Base-by-base conservation (phyloP, 2,797 vertebrate species). In the Urosaurus nigricauda region DNA sequence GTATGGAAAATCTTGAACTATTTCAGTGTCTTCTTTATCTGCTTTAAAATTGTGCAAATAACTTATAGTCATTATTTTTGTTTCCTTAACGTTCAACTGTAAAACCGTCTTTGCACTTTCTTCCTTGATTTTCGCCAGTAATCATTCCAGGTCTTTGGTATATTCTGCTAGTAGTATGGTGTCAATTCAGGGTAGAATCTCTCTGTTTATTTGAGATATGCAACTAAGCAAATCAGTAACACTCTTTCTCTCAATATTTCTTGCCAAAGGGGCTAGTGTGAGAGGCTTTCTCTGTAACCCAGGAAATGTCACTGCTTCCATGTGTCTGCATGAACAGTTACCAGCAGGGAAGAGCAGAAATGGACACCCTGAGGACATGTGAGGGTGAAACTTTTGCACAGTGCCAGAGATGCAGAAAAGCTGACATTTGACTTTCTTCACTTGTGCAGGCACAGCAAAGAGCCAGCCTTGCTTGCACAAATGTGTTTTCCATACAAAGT, bases 171-270 rank as follows among this genome's bases (percentile, higher is more conserved):
- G 47, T 51, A 51, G 47, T 9, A 9, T 51, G 9, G 47, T 51
- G 47, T 51, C 47, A 0, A 1, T 73, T 1, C 4, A 16, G 32
- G 19, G n/a, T 24, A 32, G 79, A n/a, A 17, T 8, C 29, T n/a
- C 17, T 40, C 56, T 37, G 13, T n/a, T 51, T 6, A 3, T 47
- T 71, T 43, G 51, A n/a, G 53, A 51, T 43, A 29, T 35, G 81
- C 6, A 17, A 1, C 24, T 26, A 7, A 73, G 60, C 5, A 2
- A 1, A 58, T 0, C 0, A 0, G 0, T 2, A 0, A 0, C 0
- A 11, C 85, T 35, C 78, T 1, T 21, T 40, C 70, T 5, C 29
- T 14, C 51, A 2, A 5, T 29, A 29, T 77, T 40, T 35, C 26
- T 37, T 35, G 37, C 68, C 43, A n/a, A 40, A 70, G 63, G 40